Conservation (phyloP, 2,797 vertebrate species). For the Hydrocynus forskahlii region DNA sequence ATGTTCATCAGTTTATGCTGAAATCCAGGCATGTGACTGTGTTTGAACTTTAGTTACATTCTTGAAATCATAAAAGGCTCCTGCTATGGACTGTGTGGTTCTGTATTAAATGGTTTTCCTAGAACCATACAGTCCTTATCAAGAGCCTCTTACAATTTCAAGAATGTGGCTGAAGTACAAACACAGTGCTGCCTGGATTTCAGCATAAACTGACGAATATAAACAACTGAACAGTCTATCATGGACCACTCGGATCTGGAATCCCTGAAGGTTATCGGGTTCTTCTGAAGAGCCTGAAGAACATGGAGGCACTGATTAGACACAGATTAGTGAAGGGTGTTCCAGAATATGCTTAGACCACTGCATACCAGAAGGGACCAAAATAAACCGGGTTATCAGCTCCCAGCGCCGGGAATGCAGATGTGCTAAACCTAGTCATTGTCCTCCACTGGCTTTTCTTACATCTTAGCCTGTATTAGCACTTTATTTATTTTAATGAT, state of each 20-base stretch:
- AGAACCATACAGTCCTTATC: neutral
- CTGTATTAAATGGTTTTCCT: neutral
- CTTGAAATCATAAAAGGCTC: neutral
- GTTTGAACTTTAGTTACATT: neutral
- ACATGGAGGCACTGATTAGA: constrained; percentile 55
- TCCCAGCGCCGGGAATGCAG: constrained; percentile 34
- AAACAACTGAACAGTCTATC: neutral
- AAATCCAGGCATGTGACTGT: neutral
- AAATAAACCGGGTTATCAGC: constrained; percentile 60
- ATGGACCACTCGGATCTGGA: constrained; percentile 48
- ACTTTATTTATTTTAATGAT: neutral
- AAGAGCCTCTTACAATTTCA: neutral
- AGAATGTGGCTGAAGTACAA: neutral
- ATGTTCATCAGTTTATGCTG: constrained; percentile 1
- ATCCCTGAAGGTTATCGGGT: constrained; percentile 67
- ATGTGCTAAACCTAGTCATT: constrained; percentile 29
- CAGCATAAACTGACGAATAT: neutral
- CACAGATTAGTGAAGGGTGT: constrained; percentile 67
- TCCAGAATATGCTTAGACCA: constrained; percentile 47
- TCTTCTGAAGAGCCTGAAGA: constrained; percentile 51
- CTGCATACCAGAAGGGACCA: constrained; percentile 58
- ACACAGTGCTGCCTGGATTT: neutral
- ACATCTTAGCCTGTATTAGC: neutral
- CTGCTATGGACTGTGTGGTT: neutral
- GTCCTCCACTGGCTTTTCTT: constrained; percentile 8